A percentile compares a stretch with the other conserved stretches of the same genome.
These are phyloP conservation scores for Neoseiulus cucumeris DNA, from an alignment of 1,140 invertebrate genomes.

Conservation along the genomic window DNA sequence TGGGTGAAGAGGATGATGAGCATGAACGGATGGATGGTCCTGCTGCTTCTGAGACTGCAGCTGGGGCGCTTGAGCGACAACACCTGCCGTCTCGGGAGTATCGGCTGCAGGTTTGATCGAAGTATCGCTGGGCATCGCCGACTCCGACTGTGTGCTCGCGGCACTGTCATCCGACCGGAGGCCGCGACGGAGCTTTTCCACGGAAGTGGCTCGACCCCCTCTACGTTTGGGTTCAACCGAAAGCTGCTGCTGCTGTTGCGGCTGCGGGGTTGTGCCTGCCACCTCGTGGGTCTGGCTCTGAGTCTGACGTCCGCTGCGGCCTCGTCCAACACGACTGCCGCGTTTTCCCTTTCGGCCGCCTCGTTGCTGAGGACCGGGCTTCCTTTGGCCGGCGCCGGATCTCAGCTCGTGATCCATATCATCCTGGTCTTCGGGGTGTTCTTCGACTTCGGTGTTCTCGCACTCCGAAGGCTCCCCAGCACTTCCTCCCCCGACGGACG, in stretches of 20 bases:
- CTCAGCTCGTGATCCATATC: neutral
- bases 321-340: neutral
- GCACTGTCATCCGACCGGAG: neutral
- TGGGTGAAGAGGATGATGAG: slow-evolving; percentile 23
- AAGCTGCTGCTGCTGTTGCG: too few relatives aligned
- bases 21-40: slow-evolving; percentile 19
- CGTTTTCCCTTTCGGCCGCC: neutral
- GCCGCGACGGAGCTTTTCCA: slow-evolving; percentile 8
- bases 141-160: neutral
- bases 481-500: neutral
- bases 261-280: neutral
- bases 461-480: neutral
- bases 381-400: neutral
- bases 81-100: neutral
- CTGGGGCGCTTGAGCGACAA: neutral
- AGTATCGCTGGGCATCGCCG: neutral
- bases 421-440: slow-evolving; percentile 1
- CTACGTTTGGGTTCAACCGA: slow-evolving; percentile 9
- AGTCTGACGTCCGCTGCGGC: slow-evolving; percentile 6
- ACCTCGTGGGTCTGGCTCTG: slow-evolving; percentile 7
- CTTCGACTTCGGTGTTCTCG: slow-evolving; percentile 7
- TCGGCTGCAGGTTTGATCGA: neutral
- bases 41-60: slow-evolving; percentile 18
- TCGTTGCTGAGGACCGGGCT: slow-evolving; percentile 7
- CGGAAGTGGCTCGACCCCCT: slow-evolving; percentile 11